Evolutionary conservation across 2,113 vertebrate genomes (phyloP).

Genomic region (Hyla sarda): DNA sequence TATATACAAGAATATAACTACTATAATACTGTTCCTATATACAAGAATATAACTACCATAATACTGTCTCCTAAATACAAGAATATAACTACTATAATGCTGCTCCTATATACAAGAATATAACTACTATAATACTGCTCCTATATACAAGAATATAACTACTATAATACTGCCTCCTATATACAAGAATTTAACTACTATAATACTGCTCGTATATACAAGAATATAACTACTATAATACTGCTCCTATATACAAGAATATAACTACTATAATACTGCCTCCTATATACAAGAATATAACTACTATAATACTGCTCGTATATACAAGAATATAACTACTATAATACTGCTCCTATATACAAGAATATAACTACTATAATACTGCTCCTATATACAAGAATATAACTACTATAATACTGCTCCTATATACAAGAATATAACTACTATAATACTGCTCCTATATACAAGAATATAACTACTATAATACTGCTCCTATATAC

Average conservation of each 20-base stretch:
- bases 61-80: too few species aligned
- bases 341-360: neutral
- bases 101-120: neutral
- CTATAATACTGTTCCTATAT: neutral
- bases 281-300: neutral
- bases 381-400: neutral
- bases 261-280: slow-evolving; percentile 4
- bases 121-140: too few species aligned
- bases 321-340: slow-evolving; percentile 1
- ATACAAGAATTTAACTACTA: neutral
- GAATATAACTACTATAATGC: neutral
- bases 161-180: neutral
- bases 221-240: slow-evolving; percentile 6
- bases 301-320: neutral
- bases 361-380: slow-evolving; percentile 6
- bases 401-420: slow-evolving; percentile 5
- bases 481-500: slow-evolving; percentile 1
- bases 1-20: neutral
- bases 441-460: neutral
- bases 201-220: too few species aligned
- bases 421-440: neutral
- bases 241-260: neutral
- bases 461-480: slow-evolving; percentile 4
- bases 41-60: neutral
- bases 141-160: neutral